Evolutionary conservation across 2,888 invertebrate genomes (phyloP), one percentile per base, ranked within the genome.

Genomic region (Suillia variegata): DNA sequence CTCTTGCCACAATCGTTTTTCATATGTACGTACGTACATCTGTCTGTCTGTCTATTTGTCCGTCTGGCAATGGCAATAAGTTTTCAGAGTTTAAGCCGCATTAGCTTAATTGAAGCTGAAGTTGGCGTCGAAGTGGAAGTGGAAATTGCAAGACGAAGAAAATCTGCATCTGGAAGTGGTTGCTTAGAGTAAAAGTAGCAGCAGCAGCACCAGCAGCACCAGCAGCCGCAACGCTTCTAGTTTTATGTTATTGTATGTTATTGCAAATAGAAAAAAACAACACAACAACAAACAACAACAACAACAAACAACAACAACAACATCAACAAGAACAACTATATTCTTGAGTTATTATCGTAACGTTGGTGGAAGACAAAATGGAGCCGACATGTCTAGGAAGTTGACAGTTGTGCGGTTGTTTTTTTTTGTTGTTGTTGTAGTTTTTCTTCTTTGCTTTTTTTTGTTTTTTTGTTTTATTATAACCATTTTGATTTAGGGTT

Each of bases 171-270:
- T 63, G 61, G 62, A 61, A 66, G 64, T 64, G 59, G 61, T 55
- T 45, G 17, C 26, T 65, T 63, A 66, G 65, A 67, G 68, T 69
- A 69, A 69, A 69, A 69, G 70, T 69, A 68, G 68, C 65, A 67
- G 57, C 50, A n/a, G n/a, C n/a, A n/a, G n/a, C n/a, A n/a, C n/a
- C n/a, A n/a, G n/a, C n/a, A n/a, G n/a, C n/a, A n/a, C n/a, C n/a
- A n/a, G n/a, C n/a, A n/a, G n/a, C n/a, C n/a, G n/a, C n/a, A n/a
- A n/a, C n/a, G n/a, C n/a, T n/a, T 6, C 17, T 18, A 10, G 34
- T 33, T 4, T 22, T 13, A 15, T 15, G 2, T 2, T 51, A 18
- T 52, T 22, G 18, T 10, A 24, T n/a, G n/a, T n/a, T n/a, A n/a
- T n/a, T n/a, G n/a, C n/a, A n/a, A n/a, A n/a, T n/a, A n/a, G n/a